Evolutionary conservation across 2,888 invertebrate species (phyloP).

Genomic region (Thalpophila matura): DNA sequence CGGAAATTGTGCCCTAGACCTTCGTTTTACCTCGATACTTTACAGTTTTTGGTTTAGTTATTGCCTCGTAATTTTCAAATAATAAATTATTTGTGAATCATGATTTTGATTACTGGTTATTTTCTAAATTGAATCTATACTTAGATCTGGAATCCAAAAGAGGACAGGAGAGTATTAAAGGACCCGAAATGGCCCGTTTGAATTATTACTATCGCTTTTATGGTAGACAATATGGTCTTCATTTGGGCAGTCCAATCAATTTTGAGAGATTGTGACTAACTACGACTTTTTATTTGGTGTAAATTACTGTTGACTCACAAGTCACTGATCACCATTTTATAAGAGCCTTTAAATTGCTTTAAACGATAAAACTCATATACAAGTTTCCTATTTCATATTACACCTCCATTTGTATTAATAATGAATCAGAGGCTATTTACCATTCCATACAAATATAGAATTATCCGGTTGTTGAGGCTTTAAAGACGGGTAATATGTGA

Average conservation of each 20-base stretch:
- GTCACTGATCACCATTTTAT: constrained; percentile 55
- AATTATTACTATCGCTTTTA: constrained; percentile 50
- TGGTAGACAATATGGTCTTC: constrained; percentile 44
- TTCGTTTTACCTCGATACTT: constrained; percentile 23
- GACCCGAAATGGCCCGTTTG: constrained; percentile 35
- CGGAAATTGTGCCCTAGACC: constrained; percentile 53
- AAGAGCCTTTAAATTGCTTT: constrained; percentile 52
- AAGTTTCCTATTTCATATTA: constrained; percentile 83
- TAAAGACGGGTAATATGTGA: constrained; percentile 68
- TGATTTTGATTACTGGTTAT: constrained; percentile 21
- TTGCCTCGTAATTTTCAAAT: constrained; percentile 3
- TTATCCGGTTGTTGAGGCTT: constrained; percentile 70
- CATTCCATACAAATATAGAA: constrained; percentile 71
- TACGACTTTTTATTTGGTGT: constrained; percentile 35
- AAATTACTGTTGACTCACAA: constrained; percentile 66
- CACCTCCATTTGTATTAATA: constrained; percentile 76
- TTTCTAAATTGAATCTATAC: constrained; percentile 29
- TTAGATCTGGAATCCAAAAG: constrained; percentile 30
- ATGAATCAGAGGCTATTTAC: constrained; percentile 81
- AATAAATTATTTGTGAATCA: too few species aligned
- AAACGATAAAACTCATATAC: constrained; percentile 72
- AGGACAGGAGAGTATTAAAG: constrained; percentile 28
- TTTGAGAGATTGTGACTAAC: constrained; percentile 35
- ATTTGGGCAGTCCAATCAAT: constrained; percentile 51
- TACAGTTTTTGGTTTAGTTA: constrained; percentile 27